Base-by-base conservation (phyloP, 2,888 invertebrate species). In the Cartodere bifasciata region DNA sequence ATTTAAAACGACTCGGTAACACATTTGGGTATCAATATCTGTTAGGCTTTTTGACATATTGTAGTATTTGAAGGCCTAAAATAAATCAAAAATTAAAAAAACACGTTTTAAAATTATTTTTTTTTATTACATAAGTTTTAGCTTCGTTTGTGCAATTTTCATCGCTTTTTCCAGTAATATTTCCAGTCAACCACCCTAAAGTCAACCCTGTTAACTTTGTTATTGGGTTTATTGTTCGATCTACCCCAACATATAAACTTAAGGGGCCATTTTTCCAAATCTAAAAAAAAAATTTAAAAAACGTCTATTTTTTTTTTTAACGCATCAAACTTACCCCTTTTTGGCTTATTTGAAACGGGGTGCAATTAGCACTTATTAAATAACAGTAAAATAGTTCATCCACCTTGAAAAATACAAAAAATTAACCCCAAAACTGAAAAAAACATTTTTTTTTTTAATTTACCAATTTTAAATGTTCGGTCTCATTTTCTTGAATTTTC, bases 351-450 rank as follows among this genome's bases (percentile, higher is more conserved):
- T 57, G 62, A 44, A 81, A 75, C 1, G 79, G 49, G 4, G 68
- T 65, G 49, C 90, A 90, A 33, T 77, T 71, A 9, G 77, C 70
- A 39, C 75, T 75, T 29, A 68, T 62, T 37, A 86, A 54, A 53
- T 82, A 87, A 54, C 90, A 90, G 52, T 76, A 67, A 12, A 88
- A 60, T 49, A 88, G 66, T 49, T 85, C 80, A 56, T 82, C 75
- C 1, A 78, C 66, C 71, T 75, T 46, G 22, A 35, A 44, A 43
- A 36, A 36, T 34, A 24, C 32, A 31, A 26, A 6, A 23, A 23
- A 21, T 22, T 10, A 20, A 28, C 13, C n/a, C 23, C 13, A 7
- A 26, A 23, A 10, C 25, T 15, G 15, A 9, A 34, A 9, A 28
- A 28, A 30, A 30, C 14, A 7, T 15, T 5, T 26, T 10, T n/a